Percentiles rank a stretch among this genome's conserved stretches.
Conservation (phyloP, 2,113 vertebrate genomes). For the Eupsittula cactorum region DNA sequence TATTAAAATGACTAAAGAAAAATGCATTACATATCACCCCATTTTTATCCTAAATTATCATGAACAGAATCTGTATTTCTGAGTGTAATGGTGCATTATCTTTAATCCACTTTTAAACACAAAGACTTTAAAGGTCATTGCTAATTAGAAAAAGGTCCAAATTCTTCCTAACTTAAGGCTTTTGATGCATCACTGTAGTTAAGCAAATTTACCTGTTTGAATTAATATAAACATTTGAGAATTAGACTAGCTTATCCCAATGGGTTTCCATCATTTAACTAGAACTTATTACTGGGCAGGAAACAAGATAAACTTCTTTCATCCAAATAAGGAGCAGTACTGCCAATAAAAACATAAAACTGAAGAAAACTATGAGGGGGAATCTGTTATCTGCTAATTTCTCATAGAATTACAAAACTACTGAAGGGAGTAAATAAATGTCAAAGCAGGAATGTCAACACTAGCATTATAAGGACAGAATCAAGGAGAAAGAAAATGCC, state of each 20-base stretch:
- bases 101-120: slow-evolving; percentile 22
- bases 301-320: slow-evolving; percentile 8
- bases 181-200: neutral
- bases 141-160: slow-evolving; percentile 26
- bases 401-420: neutral
- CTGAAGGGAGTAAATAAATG: neutral
- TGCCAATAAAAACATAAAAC: neutral
- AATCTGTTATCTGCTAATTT: neutral
- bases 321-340: neutral
- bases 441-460: neutral
- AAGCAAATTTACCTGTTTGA: slow-evolving; percentile 28
- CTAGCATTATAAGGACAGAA: neutral
- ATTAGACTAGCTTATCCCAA: neutral
- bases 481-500: slow-evolving; percentile 25
- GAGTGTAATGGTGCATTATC: neutral
- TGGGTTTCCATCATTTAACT: neutral
- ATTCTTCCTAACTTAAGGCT: neutral
- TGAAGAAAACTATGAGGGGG: neutral
- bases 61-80: neutral
- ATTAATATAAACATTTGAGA: slow-evolving; percentile 38
- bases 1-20: neutral
- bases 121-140: slow-evolving; percentile 4
- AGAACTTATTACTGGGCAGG: neutral
- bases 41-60: neutral
- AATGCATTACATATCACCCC: neutral